Evolutionary conservation across 2,113 vertebrate genomes (phyloP).

Genomic region (Leiothrix lutea): DNA sequence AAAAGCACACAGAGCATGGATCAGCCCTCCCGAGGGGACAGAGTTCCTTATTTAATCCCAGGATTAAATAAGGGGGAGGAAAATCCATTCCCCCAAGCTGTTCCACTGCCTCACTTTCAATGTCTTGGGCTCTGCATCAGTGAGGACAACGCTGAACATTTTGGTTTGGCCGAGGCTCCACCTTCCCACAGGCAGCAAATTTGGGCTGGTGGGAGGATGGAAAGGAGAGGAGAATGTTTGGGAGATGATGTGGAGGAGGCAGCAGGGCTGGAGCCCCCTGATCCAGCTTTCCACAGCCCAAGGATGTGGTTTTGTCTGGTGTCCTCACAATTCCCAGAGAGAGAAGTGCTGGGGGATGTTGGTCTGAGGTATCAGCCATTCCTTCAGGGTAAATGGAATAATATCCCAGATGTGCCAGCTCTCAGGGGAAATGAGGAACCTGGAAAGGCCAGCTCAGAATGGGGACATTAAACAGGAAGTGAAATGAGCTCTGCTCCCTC

Average conservation of each 20-base stretch:
- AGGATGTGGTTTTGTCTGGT: neutral
- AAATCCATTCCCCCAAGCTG: neutral
- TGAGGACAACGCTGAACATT: accelerated
- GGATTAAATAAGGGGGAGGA: accelerated
- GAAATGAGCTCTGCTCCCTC: neutral
- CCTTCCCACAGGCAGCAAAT: neutral
- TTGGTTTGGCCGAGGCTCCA: neutral
- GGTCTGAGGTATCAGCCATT: neutral
- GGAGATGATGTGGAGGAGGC: neutral
- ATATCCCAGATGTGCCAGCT: neutral
- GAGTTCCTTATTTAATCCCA: neutral
- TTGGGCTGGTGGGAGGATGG: neutral
- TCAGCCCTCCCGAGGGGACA: neutral
- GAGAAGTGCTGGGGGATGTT: neutral
- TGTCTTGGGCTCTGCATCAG: neutral
- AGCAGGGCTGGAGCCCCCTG: neutral
- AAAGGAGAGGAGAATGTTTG: neutral
- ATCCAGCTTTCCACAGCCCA: neutral
- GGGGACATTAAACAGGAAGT: neutral
- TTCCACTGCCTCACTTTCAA: neutral
- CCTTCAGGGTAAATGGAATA: neutral
- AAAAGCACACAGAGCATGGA: neutral
- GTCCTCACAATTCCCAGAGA: neutral
- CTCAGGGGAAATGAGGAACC: neutral
- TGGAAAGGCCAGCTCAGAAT: neutral